These are phyloP conservation scores for Stratiolaelaps scimitus DNA, from an alignment of 1,140 invertebrate species.

Conservation along the genomic window DNA sequence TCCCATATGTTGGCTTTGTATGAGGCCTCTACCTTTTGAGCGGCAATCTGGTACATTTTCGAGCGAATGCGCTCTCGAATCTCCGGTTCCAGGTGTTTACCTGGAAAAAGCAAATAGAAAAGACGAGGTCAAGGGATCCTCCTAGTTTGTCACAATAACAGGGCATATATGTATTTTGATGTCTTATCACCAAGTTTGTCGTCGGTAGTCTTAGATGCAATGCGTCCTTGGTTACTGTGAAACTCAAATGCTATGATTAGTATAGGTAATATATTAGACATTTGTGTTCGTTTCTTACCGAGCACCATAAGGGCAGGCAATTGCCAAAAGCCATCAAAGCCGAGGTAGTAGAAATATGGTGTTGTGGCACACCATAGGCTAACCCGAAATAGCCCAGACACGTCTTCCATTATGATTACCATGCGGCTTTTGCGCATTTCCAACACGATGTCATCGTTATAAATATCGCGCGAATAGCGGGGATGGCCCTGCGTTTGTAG, in stretches of 20 bases:
- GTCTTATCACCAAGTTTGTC: neutral
- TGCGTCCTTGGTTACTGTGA: neutral
- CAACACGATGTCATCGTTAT: neutral
- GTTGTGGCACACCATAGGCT: neutral
- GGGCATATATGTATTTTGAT: neutral
- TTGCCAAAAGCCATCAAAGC: conserved; percentile 2
- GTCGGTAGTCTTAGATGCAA: neutral
- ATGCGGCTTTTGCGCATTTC: neutral
- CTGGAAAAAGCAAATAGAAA: neutral
- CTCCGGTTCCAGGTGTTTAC: neutral
- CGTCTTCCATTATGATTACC: conserved; percentile 2
- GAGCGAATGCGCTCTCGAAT: neutral
- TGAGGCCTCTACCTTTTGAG: neutral
- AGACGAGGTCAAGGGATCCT: too few species aligned
- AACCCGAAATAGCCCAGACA: neutral
- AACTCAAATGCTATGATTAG: neutral
- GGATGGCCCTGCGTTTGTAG: neutral
- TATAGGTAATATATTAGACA: too few species aligned
- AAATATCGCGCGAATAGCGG: neutral
- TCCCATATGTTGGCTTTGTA: too few species aligned
- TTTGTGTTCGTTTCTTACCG: too few species aligned
- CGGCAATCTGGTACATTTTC: neutral
- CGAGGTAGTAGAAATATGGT: neutral
- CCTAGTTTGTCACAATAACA: neutral
- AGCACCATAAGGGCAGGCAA: neutral